Base-by-base conservation (phyloP, 2,113 vertebrate species). In the Ochotona curzoniae region DNA sequence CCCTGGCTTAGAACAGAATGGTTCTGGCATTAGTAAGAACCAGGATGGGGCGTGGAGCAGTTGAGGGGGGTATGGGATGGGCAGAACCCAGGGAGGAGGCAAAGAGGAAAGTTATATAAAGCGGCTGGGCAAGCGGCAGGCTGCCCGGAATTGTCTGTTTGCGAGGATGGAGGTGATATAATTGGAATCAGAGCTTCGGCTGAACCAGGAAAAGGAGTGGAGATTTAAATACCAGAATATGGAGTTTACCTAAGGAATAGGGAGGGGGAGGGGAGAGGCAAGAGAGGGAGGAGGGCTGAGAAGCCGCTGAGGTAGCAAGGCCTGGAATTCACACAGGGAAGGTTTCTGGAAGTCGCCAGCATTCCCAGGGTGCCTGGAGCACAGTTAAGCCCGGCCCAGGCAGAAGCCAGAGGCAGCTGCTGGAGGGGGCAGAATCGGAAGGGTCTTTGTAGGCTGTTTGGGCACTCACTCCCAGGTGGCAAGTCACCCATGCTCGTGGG, bases 151-250 rank as follows among this genome's bases (percentile, higher is more conserved):
- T 94, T 96, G 97, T 96, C 96, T 97, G 97, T 97, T 97, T 97
- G 97, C 93, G 91, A 96, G 97, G 97, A 97, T 97, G 97, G 97
- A 97, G 96, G 96, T 98, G 97, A 98, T 98, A 97, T 96, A 97
- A 97, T 64, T 98, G 97, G 97, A 98, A 98, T 97, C 96, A 95
- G 97, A 97, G 97, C 97, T 96, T 97, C 92, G 86, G 96, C 94
- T 86, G 90, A 96, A 95, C 96, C 97, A 96, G 96, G 98, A 98
- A 44, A 98, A 97, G 78, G 92, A 97, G 96, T 91, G 92, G 90
- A 95, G 96, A 97, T 98, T 98, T 98, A 96, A 98, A 97, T 97
- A 93, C 95, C 97, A 96, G 96, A 97, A 97, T 96, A 96, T 64
- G 87, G 95, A 97, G 88, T 98, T 97, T 96, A 98, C 92, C 87